A percentile compares a stretch with the other conserved stretches of the same genome.
Evolutionary conservation across 64 coral and sea anemone genomes (phyloP).

Genomic region (Montipora sp.): DNA sequence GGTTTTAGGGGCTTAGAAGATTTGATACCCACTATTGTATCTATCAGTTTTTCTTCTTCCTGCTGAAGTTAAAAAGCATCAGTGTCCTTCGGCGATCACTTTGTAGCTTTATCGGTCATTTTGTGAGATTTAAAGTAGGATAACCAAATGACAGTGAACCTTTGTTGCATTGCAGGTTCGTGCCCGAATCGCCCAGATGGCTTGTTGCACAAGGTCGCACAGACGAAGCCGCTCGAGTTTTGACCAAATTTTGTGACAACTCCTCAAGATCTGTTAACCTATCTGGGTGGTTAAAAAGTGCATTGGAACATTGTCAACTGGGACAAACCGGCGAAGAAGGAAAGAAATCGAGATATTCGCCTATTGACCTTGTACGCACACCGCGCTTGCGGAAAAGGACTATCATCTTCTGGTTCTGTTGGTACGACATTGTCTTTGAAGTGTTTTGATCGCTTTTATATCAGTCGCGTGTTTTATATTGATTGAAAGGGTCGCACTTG

Average conservation of each 20-base stretch:
- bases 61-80: too few species aligned
- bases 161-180: background rate
- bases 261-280: background rate
- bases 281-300: background rate
- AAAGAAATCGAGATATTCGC: background rate
- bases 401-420: slow-evolving; percentile 41
- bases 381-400: slow-evolving; percentile 56
- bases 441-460: too few species aligned
- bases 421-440: background rate
- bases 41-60: too few species aligned
- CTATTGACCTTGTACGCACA: slow-evolving; percentile 54
- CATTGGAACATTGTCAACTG: background rate
- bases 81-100: too few species aligned
- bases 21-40: too few species aligned
- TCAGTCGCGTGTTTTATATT: too few species aligned
- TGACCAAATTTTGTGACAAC: slow-evolving; percentile 5
- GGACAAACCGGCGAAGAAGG: background rate
- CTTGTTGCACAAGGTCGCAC: slow-evolving; percentile 30
- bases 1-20: too few species aligned
- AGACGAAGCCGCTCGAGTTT: slow-evolving; percentile 19
- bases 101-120: too few species aligned
- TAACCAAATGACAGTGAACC: background rate
- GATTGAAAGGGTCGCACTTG: too few species aligned
- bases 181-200: slow-evolving; percentile 57
- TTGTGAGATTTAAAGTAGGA: too few species aligned